Percentiles rank a stretch among this genome's conserved stretches.
Evolutionary conservation across 2,113 vertebrate genomes (phyloP).

Genomic region (Eulemur rufifrons): DNA sequence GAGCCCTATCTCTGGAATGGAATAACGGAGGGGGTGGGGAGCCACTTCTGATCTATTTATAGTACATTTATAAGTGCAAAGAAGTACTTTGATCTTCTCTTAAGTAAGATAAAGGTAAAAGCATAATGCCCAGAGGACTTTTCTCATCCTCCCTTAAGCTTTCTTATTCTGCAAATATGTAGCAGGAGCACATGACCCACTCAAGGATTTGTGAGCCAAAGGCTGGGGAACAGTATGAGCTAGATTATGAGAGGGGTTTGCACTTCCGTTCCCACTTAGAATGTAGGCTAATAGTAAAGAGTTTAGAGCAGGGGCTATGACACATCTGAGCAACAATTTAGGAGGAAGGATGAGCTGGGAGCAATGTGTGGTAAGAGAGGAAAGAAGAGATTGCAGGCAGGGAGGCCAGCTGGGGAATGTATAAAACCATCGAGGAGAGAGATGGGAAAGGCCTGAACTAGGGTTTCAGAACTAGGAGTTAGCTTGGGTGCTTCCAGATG

Average conservation of each 20-base stretch:
- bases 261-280: background rate
- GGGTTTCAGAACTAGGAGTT: slow-evolving; percentile 17
- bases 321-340: background rate
- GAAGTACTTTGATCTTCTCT: slow-evolving; percentile 52
- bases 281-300: background rate
- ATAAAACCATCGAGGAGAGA: background rate
- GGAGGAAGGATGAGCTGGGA: background rate
- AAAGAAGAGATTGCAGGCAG: background rate
- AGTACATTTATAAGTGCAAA: slow-evolving; percentile 42
- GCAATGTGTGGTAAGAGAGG: background rate
- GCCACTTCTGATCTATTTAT: slow-evolving; percentile 44
- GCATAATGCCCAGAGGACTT: slow-evolving; percentile 10
- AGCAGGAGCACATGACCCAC: background rate
- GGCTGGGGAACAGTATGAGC: background rate
- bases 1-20: slow-evolving; percentile 42
- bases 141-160: background rate
- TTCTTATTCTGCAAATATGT: slow-evolving; percentile 24
- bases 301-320: background rate
- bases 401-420: background rate
- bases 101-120: slow-evolving; percentile 46
- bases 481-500: background rate
- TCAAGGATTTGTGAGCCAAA: background rate
- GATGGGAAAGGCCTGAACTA: background rate
- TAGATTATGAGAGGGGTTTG: background rate
- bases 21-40: background rate